Base-by-base conservation (phyloP, 2,888 invertebrate species). In the Copidosoma aretas region DNA sequence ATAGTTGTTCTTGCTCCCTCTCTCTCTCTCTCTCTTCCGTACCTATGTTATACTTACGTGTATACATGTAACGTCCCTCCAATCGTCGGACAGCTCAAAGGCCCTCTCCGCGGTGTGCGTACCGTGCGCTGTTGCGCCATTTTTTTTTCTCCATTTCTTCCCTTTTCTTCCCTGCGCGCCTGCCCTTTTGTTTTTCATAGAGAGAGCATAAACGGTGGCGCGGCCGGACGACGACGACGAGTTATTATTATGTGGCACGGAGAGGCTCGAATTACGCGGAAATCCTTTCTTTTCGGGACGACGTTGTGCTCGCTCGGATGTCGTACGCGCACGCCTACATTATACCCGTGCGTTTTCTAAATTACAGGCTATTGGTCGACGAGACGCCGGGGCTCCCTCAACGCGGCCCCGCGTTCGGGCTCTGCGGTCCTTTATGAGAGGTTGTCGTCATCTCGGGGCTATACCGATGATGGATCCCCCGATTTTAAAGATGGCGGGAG, bases 81-180 rank as follows among this genome's bases (percentile, higher is more conserved):
- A 80, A 80, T 79, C 73, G 78, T 77, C 75, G 77, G 79, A 80
- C 80, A 78, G 80, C 78, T 80, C 80, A 80, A 82, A 82, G 81
- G 77, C 71, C 71, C 71, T 74, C 75, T 75, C 73, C 72, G 64
- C n/a, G n/a, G n/a, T n/a, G n/a, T n/a, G n/a, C n/a, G n/a, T n/a
- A n/a, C n/a, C n/a, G n/a, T n/a, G n/a, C n/a, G n/a, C n/a, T n/a
- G n/a, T n/a, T 67, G 72, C 80, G 78, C 80, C 80, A 79, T 80
- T 79, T 80, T 71, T 75, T 75, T 74, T 69, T 69, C 49, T 52
- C n/a, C n/a, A n/a, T 71, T 52, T 68, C 70, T 69, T 32, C 32
- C 73, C 73, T 73, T 58, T 73, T 72, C 63, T 58, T 73, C 71
- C 63, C 67, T 73, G 68, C 72, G 68, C 67, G 69, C 69, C 60